phyloP scores from a whole-genome alignment of 2,888 invertebrate species.

The Phyllotreta cruciferae region DNA sequence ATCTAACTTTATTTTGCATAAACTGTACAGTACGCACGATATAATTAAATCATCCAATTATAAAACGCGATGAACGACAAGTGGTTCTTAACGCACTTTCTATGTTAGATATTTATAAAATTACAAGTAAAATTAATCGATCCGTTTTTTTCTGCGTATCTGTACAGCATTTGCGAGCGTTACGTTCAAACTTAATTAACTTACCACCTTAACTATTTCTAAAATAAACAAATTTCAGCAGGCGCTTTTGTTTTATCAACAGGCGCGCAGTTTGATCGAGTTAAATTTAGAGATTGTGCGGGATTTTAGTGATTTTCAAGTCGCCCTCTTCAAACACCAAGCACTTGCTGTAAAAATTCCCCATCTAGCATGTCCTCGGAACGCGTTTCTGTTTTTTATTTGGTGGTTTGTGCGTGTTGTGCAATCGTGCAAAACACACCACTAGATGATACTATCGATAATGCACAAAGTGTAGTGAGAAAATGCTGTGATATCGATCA shows the following conservation, averaged over 20 bases:
- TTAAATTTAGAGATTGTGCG: slow-evolving; percentile 34
- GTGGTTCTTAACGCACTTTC: no score
- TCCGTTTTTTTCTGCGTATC: no score
- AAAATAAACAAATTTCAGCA: slow-evolving; percentile 21
- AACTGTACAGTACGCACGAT: not conserved
- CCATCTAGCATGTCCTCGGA: not conserved
- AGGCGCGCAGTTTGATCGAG: slow-evolving; percentile 26
- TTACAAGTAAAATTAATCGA: no score
- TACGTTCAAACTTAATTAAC: slow-evolving; percentile 2
- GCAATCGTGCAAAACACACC: not conserved
- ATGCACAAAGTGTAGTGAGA: slow-evolving; percentile 18
- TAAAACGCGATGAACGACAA: no score
- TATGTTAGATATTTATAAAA: no score
- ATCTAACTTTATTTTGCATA: no score
- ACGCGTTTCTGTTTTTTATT: not conserved
- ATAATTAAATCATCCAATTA: no score
- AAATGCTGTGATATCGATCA: slow-evolving; percentile 40
- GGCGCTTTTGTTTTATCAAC: slow-evolving; percentile 21
- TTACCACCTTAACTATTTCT: slow-evolving; percentile 2
- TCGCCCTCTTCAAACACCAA: slow-evolving; percentile 1
- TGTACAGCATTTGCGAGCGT: not conserved
- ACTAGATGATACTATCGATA: not conserved
- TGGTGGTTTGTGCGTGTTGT: not conserved
- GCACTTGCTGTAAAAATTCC: not conserved
- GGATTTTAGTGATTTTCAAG: slow-evolving; percentile 3